Conservation (phyloP, 2,797 vertebrate genomes). For the Parauchenoglanis punctatus region DNA sequence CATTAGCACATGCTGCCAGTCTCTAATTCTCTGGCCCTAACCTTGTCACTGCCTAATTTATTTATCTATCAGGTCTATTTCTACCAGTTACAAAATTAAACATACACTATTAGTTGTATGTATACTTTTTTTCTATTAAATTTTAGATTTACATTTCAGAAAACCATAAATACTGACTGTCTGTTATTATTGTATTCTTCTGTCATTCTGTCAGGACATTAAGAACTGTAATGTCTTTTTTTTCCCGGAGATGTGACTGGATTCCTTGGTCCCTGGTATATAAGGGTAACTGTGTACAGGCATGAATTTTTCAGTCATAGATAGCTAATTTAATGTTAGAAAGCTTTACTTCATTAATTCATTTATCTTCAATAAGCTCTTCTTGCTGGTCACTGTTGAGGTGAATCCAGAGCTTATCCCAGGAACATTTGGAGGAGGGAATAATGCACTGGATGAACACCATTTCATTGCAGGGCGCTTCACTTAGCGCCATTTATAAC, state of each 20-base stretch:
- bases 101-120: not conserved
- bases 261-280: too few species aligned
- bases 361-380: not conserved
- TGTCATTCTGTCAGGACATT: too few species aligned
- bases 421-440: not conserved
- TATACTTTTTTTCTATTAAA: too few species aligned
- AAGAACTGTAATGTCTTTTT: too few species aligned
- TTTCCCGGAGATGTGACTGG: too few species aligned
- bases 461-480: not conserved
- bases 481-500: not conserved
- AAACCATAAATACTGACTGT: not conserved
- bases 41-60: slow-evolving; percentile 2
- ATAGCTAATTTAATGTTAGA: too few species aligned
- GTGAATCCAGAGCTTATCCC: not conserved
- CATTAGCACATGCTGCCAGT: slow-evolving; percentile 58
- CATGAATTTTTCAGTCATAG: too few species aligned
- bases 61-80: slow-evolving; percentile 1
- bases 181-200: not conserved
- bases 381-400: not conserved
- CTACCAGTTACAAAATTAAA: not conserved
- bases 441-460: not conserved
- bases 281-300: too few species aligned
- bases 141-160: not conserved
- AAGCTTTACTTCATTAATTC: too few species aligned
- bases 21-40: slow-evolving; percentile 59